Base-by-base conservation (phyloP, 2,797 vertebrate species). In the Crax fasciolata region DNA sequence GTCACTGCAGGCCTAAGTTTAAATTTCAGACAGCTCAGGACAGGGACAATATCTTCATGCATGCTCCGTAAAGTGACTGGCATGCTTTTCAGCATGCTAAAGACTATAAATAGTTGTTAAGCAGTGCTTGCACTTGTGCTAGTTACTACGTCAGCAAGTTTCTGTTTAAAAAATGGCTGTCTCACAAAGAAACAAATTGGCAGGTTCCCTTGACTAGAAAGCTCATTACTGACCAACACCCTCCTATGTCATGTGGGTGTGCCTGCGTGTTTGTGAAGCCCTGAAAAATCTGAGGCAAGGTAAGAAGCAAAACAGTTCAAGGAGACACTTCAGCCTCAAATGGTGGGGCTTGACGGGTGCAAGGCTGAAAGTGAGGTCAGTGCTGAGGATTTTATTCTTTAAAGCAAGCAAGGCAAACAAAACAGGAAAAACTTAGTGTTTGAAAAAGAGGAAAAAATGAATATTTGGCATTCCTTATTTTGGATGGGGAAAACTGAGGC, bases 241-340 rank as follows among this genome's bases (percentile, higher is more conserved):
- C 68, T 95, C 90, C 48, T 74, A 35, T 77, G 41, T 93, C 90
- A 93, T 78, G 62, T 68, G 94, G 79, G 77, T 75, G 83, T 75
- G 84, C 51, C 82, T 65, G 4, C 48, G 27, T 72, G 39, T 78
- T 79, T 83, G 63, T 81, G 75, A 77, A 78, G 51, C 84, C 73
- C 67, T 91, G 80, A 93, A 92, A 77, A 91, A 88, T 41, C 39
- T 72, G 62, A 77, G 39, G 63, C 89, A 93, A 86, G 74, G 80
- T 68, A 84, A 44, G 93, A 93, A 77, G 41, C 18, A 89, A 43
- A 93, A 35, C 11, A 54, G 66, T 84, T 94, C 66, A 95, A 89
- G 75, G 66, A 86, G 78, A 59, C 20, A 10, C 85, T 90, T 96
- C 39, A 83, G 6, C 15, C 27, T 49, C 25, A 61, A 54, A 70